A percentile compares a stretch with the other conserved stretches of the same genome.
phyloP scores from a whole-genome alignment of 2,113 vertebrate genomes.

The Erpornis zantholeuca region DNA sequence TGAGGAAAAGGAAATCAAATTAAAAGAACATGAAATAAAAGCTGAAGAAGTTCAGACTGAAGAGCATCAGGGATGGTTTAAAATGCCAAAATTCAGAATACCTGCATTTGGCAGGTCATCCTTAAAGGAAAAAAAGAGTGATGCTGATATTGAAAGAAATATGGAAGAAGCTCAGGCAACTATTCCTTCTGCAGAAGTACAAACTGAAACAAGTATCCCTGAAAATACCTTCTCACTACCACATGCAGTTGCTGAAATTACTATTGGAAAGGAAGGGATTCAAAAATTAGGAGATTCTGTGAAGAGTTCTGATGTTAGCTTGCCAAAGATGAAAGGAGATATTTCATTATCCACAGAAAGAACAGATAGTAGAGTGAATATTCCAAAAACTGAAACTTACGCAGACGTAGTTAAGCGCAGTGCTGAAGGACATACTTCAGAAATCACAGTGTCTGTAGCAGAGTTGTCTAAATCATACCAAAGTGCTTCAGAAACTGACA shows the following conservation, averaged over 20 bases:
- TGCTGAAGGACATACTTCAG: not conserved
- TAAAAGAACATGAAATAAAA: slow-evolving; percentile 35
- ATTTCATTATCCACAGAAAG: not conserved
- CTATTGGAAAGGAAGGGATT: slow-evolving; percentile 1
- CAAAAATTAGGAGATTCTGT: not conserved
- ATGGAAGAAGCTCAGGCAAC: not conserved
- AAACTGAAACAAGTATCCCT: not conserved
- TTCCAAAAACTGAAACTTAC: not conserved
- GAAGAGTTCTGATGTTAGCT: not conserved
- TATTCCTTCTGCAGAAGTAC: not conserved
- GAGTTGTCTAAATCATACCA: not conserved
- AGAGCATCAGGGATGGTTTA: slow-evolving; percentile 61
- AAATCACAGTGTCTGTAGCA: not conserved
- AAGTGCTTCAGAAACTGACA: not conserved
- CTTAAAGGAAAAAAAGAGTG: not conserved
- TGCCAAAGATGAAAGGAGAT: not conserved
- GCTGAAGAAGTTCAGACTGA: not conserved
- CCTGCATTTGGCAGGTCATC: slow-evolving; percentile 29
- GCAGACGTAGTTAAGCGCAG: not conserved
- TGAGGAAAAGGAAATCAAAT: not conserved
- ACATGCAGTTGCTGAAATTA: not conserved
- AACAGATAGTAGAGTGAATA: not conserved
- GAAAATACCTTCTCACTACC: slow-evolving; percentile 4
- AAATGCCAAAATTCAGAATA: slow-evolving; percentile 61
- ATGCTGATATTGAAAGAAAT: not conserved